Evolutionary conservation across 2,888 invertebrate species (phyloP), one percentile per base, ranked within the genome.

Genomic region (Chironomus riparius): DNA sequence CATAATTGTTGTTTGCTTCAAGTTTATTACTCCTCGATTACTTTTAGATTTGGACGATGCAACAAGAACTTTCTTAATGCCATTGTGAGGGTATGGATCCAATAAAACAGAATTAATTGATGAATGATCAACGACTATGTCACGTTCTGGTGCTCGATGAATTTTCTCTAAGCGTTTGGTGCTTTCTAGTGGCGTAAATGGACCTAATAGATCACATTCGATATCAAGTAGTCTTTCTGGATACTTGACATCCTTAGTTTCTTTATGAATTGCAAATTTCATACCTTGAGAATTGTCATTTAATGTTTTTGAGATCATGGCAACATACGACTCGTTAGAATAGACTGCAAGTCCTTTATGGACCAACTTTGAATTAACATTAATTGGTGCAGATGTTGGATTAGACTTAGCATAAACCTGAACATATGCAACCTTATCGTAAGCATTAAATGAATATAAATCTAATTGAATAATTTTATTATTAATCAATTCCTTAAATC

Each of bases 101-200:
- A 97, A 85, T 1, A 94, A 85, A 6, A 97, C 91, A 0, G 91
- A 90, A 85, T 97, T 97, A 4, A 97, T 92, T 0, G 96, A 96
- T 13, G 21, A 48, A 18, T 6, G 5, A 6, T 76, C 69, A 15
- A 68, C n/a, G 7, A 12, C 12, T 12, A 76, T 56, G 12, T 56
- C 13, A n/a, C 18, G 12, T 48, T 47, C 18, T 2, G 2, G 22
- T 21, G 13, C n/a, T 47, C 15, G 38, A 62, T n/a, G 21, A 77
- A 86, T 87, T 78, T 86, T 86, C 77, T 95, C 94, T n/a, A 97
- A 87, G 0, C 79, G 79, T 0, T 92, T 89, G 3, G 82, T 81
- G 78, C 92, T 89, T 83, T 96, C 96, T 78, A 96, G 83, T 0
- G 97, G 95, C 80, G 92, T 92, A 80, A 81, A 87, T 0, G 97